Base-by-base conservation (phyloP, 2,888 invertebrate species). In the Cotesia congregata region DNA sequence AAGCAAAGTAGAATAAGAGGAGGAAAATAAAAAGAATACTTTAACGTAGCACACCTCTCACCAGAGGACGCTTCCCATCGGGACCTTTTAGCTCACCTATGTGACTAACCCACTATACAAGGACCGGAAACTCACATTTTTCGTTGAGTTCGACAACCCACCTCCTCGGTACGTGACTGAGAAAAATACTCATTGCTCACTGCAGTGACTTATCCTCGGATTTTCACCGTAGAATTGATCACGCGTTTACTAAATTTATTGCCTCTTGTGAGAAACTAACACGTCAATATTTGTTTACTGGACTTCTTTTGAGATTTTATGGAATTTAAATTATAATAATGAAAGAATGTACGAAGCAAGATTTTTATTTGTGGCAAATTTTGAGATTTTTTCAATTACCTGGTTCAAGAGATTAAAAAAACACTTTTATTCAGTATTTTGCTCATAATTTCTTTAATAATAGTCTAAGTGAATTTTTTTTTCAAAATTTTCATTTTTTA, bases 61-160 rank as follows among this genome's bases (percentile, higher is more conserved):
- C 50, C 4, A 50, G 50, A 50, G 50, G 50, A 50, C 50, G 50
- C 67, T 20, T 71, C 67, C 76, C 76, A 60, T 20, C 67, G 76
- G 76, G 76, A 76, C 60, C 76, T 76, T 76, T 76, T 72, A 76
- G 61, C 72, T 67, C 69, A 30, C 50, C 17, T 59, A 12, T n/a
- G n/a, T n/a, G 60, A 59, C n/a, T 9, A 59, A 41, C 65, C 65
- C 72, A 12, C 50, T 9, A 50, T 50, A 50, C 50, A 4, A 3
- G 50, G 30, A 39, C 72, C 41, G 20, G 38, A 72, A 65, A 72
- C 30, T 64, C 65, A 40, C 72, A 72, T 72, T 72, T 72, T 72
- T 65, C 65, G 15, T 50, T 62, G 40, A 60, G 39, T 15, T 59
- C n/a, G n/a, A 71, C 38, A 65, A 50, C 50, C 50, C 50, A 50